phyloP scores from a whole-genome alignment of 2,797 vertebrate genomes.

The Hemitrygon akajei region DNA sequence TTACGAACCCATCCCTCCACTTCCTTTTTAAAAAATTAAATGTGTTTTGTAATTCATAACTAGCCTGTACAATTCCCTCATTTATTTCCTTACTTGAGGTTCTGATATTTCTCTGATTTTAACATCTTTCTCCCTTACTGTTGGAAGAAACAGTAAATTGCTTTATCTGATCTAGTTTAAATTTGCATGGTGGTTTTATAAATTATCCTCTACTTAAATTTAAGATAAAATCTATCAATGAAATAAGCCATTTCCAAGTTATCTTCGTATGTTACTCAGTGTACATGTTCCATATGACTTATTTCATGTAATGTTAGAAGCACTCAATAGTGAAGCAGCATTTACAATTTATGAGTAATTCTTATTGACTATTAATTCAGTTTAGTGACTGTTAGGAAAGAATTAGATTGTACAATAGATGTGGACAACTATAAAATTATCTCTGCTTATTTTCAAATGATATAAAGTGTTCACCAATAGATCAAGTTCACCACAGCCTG shows the following conservation, averaged over 20 bases:
- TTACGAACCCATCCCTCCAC: no score
- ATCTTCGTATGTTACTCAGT: background rate
- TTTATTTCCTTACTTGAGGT: no score
- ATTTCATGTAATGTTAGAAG: background rate
- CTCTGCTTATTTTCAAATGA: background rate
- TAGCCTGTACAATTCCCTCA: no score
- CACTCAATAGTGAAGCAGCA: background rate
- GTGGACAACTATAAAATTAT: background rate
- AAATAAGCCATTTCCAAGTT: background rate
- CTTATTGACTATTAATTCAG: background rate
- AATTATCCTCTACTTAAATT: no score
- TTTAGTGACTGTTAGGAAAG: background rate
- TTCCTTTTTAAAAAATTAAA: no score
- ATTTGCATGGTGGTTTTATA: no score
- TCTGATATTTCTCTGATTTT: no score
- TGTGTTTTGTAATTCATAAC: no score
- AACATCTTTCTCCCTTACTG: no score
- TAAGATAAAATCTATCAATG: no score
- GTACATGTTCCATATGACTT: background rate
- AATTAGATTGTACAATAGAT: background rate
- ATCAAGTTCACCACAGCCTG: background rate
- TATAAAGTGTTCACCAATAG: background rate
- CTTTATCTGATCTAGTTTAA: no score
- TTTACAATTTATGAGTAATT: background rate
- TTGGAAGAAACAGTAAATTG: no score